Base-by-base conservation (phyloP, 2,113 vertebrate species). In the Struthio camelus region DNA sequence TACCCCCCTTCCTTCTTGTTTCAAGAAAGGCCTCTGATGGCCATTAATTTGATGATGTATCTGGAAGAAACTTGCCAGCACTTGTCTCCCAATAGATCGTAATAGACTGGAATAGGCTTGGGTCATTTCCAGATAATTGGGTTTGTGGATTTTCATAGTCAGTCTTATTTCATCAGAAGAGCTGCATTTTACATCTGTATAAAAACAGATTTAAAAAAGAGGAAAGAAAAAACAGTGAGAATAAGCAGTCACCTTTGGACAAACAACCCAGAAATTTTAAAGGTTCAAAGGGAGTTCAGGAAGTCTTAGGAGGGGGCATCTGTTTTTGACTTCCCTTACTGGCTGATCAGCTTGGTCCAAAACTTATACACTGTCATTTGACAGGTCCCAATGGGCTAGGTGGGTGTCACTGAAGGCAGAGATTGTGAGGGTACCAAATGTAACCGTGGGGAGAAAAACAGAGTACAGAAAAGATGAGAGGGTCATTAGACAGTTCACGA, bases 21-120 rank as follows among this genome's bases (percentile, higher is more conserved):
- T 6, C 5, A 61, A 36, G 83, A 93, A 81, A 91, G 48, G 70
- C 62, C 86, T 93, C 94, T 53, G 70, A 78, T 80, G 83, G 58
- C 70, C 88, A 77, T 90, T 88, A 89, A 85, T 91, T 83, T 36
- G 78, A 76, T 87, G 91, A 93, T 90, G 86, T 69, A 81, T 86
- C 85, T 72, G 80, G 42, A 56, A 87, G 66, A 72, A 92, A 78
- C 59, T 61, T 87, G 96, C 94, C 96, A 96, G 77, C 56, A 6
- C 83, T 89, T 54, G 58, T 87, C 46, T 97, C 95, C 85, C 89
- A 48, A 1, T 61, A 85, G 93, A 59, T 82, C 73, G 48, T 75
- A 81, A 75, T 18, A 89, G 90, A 80, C n/a, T 28, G 90, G 83
- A 95, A 93, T 1, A 2, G 77, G 48, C 51, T 93, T 96, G 95